Evolutionary conservation across 2,888 invertebrate genomes (phyloP).

Genomic region (Eilema sororculum): DNA sequence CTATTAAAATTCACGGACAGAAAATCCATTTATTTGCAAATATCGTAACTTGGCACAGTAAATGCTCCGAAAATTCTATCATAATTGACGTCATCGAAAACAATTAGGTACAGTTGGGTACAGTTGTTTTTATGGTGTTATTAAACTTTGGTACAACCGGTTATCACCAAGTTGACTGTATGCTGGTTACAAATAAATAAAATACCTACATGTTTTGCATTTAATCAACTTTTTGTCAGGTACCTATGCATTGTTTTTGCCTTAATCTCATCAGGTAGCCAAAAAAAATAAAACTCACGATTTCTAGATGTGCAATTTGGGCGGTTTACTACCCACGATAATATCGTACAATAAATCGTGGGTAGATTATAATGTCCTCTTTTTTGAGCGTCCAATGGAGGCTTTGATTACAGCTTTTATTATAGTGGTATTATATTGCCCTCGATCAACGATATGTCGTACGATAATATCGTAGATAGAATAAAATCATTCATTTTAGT

Average conservation of each 20-base stretch:
- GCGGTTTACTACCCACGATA: neutral
- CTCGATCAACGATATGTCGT: too few relatives aligned
- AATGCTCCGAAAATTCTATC: neutral
- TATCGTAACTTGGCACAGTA: neutral
- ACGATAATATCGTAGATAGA: too few relatives aligned
- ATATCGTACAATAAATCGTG: too few relatives aligned
- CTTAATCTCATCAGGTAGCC: neutral
- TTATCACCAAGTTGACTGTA: neutral
- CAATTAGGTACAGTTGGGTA: neutral
- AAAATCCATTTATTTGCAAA: neutral
- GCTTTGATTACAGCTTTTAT: too few relatives aligned
- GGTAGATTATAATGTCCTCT: too few relatives aligned
- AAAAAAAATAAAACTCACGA: neutral
- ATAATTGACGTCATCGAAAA: slow-evolving; percentile 2
- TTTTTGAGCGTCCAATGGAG: too few relatives aligned
- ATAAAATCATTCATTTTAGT: neutral
- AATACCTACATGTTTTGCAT: too few relatives aligned
- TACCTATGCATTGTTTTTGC: neutral
- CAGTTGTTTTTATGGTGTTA: neutral
- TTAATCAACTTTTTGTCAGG: too few relatives aligned
- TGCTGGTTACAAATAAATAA: neutral
- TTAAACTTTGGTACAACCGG: neutral
- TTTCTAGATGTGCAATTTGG: neutral
- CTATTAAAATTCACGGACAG: neutral
- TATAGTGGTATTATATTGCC: too few relatives aligned